Conservation (phyloP, 2,113 vertebrate genomes). For the Loxodonta africana region DNA sequence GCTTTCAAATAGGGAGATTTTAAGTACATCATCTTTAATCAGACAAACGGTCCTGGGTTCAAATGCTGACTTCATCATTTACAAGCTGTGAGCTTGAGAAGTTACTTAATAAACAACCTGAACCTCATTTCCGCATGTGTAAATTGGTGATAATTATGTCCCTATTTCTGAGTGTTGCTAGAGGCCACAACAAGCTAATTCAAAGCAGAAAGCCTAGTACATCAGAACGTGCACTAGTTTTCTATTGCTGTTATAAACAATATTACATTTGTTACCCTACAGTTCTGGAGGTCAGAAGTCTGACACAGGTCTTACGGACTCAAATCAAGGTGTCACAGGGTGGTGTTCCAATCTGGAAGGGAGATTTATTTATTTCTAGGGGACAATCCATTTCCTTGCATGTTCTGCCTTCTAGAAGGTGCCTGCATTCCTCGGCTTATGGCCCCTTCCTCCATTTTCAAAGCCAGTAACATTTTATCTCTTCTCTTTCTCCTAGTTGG, state of each 20-base stretch:
- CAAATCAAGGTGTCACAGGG: neutral
- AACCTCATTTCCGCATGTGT: conserved; percentile 15
- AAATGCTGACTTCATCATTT: conserved; percentile 11
- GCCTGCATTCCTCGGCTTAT: neutral
- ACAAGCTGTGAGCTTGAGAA: neutral
- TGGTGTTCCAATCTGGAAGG: neutral
- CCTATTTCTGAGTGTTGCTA: conserved; percentile 17
- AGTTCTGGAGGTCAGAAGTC: neutral
- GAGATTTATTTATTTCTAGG: neutral
- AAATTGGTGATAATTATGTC: neutral
- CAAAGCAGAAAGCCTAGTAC: neutral
- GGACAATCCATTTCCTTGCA: neutral
- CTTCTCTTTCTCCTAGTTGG: neutral
- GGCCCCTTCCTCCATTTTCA: neutral
- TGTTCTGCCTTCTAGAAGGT: neutral
- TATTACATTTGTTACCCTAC: neutral
- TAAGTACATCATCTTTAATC: neutral
- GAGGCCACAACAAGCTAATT: conserved; percentile 46
- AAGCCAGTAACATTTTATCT: neutral
- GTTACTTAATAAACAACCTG: neutral
- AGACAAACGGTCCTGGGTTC: neutral
- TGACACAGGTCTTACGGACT: neutral
- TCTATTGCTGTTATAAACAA: conserved; percentile 35
- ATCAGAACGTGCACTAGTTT: neutral
- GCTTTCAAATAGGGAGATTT: neutral